These are phyloP conservation scores for Ctenomys sociabilis DNA, from an alignment of 2,113 vertebrate species.

Conservation along the genomic window DNA sequence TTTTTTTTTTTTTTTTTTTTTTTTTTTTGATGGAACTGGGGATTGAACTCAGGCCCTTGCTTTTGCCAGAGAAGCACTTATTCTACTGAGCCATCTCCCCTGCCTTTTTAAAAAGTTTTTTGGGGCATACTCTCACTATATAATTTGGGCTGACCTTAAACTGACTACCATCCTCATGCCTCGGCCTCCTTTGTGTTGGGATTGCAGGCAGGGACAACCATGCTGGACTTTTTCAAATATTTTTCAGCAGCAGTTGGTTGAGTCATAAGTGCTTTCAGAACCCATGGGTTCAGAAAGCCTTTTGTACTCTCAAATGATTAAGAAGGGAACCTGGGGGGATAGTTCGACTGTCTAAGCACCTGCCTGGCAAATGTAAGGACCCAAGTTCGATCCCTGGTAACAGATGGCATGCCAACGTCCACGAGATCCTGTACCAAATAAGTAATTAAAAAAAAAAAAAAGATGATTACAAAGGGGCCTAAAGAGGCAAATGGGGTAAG, in stretches of 20 bases:
- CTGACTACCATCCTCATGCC: not conserved
- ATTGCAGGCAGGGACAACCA: not conserved
- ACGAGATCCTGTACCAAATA: too few species aligned
- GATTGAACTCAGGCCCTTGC: too few species aligned
- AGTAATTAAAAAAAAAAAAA: too few species aligned
- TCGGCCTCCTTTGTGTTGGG: not conserved
- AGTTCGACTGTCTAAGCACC: too few species aligned
- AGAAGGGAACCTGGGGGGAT: not conserved
- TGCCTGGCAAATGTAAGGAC: too few species aligned
- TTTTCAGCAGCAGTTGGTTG: not conserved
- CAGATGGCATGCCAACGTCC: too few species aligned
- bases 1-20: too few species aligned
- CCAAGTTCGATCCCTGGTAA: too few species aligned
- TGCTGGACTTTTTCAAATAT: not conserved
- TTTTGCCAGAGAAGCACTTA: too few species aligned
- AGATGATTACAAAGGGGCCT: not conserved
- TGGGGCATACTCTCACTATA: not conserved
- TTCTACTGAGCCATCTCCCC: too few species aligned
- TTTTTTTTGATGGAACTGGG: too few species aligned
- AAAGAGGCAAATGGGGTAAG: not conserved
- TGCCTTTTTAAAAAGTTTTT: too few species aligned
- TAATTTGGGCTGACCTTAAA: not conserved
- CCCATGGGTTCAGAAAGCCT: not conserved
- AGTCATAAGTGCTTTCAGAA: not conserved
- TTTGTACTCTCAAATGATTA: not conserved